Evolutionary conservation across 2,113 vertebrate genomes (phyloP), one percentile per base, ranked within the genome.

Genomic region (Labeo catla): DNA sequence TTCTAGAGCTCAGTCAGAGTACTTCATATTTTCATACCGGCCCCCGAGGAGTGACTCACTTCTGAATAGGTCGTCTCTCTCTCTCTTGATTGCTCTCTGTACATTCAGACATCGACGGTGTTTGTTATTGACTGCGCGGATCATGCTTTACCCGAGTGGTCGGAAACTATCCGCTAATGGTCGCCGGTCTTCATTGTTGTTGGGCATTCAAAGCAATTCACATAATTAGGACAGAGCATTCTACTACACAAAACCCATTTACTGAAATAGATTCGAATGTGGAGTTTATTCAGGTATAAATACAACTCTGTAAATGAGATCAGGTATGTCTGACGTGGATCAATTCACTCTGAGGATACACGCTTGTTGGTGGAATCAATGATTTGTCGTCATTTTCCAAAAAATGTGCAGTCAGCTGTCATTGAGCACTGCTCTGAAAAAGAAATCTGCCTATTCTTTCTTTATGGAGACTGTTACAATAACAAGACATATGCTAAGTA

Each of bases 1-100:
- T 92, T 79, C 86, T 86, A 74, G 59, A 66, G 66, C 84, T 84
- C 83, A 84, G 87, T 90, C 86, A 16, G 87, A 89, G 88, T 84
- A 92, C 87, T 91, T 89, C 90, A 90, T 91, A 91, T 86, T 84
- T 70, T 77, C 80, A 73, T 87, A 68, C 43, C 83, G 70, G 68
- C 85, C 57, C 72, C 65, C 90, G 84, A 88, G 66, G 77, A 89
- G 70, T 72, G 78, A 84, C 84, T 88, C 61, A 86, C 79, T 92
- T 90, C 87, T 87, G 50, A 93, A 90, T 91, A 87, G 90, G 86
- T 90, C 57, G 86, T 84, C 88, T 85, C 88, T 87, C 91, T 88
- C 84, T 91, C 85, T 87, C 92, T 76, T 91, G 91, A 92, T 93
- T 92, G 91, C 89, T 86, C 88, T 90, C 89, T 92, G 88, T 92